phyloP scores from a whole-genome alignment of 1,140 invertebrate species.

The Drosophila sechellia region DNA sequence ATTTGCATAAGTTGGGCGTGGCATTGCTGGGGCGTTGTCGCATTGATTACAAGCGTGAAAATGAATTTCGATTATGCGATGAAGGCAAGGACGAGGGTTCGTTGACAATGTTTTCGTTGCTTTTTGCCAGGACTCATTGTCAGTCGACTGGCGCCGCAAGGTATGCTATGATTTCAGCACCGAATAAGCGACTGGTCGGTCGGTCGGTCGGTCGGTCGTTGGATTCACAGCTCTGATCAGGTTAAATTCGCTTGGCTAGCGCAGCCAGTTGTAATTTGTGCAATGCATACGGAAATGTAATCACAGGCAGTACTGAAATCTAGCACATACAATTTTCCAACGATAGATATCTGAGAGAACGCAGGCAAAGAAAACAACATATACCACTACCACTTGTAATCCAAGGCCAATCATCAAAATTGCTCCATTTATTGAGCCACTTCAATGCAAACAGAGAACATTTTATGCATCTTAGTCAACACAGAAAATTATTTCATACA shows the following conservation, averaged over 20 bases:
- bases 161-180: conserved; percentile 61
- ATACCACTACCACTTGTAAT: neutral
- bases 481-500: neutral
- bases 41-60: conserved; percentile 78
- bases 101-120: conserved; percentile 42
- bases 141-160: conserved; percentile 47
- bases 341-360: conserved; percentile 5
- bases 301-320: conserved; percentile 27
- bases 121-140: conserved; percentile 47
- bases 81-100: conserved; percentile 25
- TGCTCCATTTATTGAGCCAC: conserved; percentile 1
- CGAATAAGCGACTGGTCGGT: no score
- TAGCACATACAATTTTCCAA: conserved; percentile 12
- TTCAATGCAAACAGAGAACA: conserved; percentile 1
- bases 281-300: conserved; percentile 43
- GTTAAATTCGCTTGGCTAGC: conserved; percentile 26
- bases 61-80: conserved; percentile 75
- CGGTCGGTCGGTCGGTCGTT: no score
- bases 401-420: conserved; percentile 20
- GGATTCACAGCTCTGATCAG: conserved; percentile 10
- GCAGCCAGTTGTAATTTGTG: conserved; percentile 25
- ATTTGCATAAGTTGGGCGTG: conserved; percentile 71
- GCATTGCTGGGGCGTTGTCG: conserved; percentile 40
- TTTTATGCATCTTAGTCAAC: neutral
- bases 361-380: neutral